phyloP scores from a whole-genome alignment of 2,113 vertebrate genomes.

The Chitala chitala region DNA sequence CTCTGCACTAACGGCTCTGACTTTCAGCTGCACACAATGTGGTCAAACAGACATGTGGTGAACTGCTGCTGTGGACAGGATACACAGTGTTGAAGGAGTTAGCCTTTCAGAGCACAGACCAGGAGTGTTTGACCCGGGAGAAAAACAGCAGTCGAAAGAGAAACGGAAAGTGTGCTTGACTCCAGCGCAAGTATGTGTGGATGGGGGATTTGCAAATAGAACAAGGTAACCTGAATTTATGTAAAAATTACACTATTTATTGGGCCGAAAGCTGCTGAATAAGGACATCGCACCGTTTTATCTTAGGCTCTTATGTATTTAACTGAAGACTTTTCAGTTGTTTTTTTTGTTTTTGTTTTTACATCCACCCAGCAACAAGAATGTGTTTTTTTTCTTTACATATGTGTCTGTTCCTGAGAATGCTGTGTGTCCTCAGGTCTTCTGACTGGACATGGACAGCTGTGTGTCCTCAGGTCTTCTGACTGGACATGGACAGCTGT shows the following conservation, averaged over 20 bases:
- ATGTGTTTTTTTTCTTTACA: neutral
- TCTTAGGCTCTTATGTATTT: no score
- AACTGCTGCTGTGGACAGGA: neutral
- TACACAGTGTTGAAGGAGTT: neutral
- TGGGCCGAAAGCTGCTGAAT: no score
- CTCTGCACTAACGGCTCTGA: neutral
- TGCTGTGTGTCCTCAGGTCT: conserved; percentile 18
- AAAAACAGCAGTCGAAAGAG: neutral
- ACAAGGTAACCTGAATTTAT: no score
- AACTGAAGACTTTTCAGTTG: no score
- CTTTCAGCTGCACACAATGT: neutral
- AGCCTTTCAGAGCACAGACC: neutral
- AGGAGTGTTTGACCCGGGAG: neutral
- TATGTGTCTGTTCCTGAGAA: conserved; percentile 24
- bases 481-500: conserved; percentile 48
- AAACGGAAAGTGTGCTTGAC: no score
- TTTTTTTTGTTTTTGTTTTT: no score
- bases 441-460: conserved; percentile 45
- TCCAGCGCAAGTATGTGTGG: no score
- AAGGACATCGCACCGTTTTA: no score
- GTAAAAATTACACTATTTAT: no score
- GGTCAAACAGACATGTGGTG: neutral
- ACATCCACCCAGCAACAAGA: no score
- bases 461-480: conserved; percentile 39
- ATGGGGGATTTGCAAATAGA: no score